Conservation (phyloP, 64 coral and sea anemone genomes). For the Stylophora pistillata region DNA sequence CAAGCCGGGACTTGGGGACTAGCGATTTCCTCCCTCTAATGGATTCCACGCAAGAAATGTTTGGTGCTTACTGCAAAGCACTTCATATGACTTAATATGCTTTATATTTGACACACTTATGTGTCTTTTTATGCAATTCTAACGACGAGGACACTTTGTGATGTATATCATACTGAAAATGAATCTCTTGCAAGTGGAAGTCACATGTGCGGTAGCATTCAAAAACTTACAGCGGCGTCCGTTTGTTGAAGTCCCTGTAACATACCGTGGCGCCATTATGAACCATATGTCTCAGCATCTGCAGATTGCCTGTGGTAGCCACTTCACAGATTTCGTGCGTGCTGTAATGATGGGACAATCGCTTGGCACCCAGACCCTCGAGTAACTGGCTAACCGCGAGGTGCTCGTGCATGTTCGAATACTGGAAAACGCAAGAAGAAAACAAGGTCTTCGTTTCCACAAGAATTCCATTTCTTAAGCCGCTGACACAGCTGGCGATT, state of each 20-base stretch:
- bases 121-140: too few species aligned
- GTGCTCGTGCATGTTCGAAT: conserved; percentile 96
- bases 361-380: conserved; percentile 75
- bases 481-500: too few species aligned
- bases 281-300: conserved; percentile 95
- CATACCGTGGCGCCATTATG: conserved; percentile 92
- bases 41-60: too few species aligned
- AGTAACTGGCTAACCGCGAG: conserved; percentile 87
- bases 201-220: too few species aligned
- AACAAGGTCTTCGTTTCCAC: background rate
- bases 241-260: conserved; percentile 80
- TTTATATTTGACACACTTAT: too few species aligned
- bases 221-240: conserved; percentile 82
- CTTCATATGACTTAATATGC: too few species aligned
- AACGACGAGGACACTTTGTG: too few species aligned
- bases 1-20: too few species aligned
- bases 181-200: too few species aligned
- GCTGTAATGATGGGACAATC: conserved; percentile 84
- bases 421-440: conserved; percentile 55
- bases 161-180: too few species aligned
- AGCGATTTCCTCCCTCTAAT: too few species aligned
- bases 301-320: conserved; percentile 83
- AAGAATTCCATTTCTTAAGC: background rate
- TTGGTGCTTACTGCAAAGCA: too few species aligned
- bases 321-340: conserved; percentile 94